Base-by-base conservation (phyloP, 2,797 vertebrate species). In the Trematomus bernacchii region DNA sequence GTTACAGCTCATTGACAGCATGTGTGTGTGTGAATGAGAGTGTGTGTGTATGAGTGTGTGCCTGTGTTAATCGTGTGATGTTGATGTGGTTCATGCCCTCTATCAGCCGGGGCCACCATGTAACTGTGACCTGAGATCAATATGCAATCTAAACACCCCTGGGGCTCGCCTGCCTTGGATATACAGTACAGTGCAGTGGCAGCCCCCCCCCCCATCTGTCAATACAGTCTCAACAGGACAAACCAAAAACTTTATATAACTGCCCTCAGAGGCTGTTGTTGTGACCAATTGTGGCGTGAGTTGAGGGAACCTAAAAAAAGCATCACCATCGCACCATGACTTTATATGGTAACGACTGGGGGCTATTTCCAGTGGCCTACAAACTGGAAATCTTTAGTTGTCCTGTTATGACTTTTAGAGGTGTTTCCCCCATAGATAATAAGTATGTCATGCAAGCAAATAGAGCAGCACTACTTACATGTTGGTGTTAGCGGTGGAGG, bases 401-500 rank as follows among this genome's bases (percentile, higher is more conserved):
- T 76, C 67, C 81, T 54, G 18, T n/a, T 10, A 10, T 61, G 76
- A 77, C 69, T 65, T 79, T 37, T 15, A 47, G 11, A 46, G 70
- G 84, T 85, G 55, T 74, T 72, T 59, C 69, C 84, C 78, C 48
- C 48, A n/a, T 19, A 60, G 10, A 62, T 55, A 42, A 47, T 3
- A 61, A 14, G 1, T 21, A 44, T 44, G 42, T 48, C 43, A 70
- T n/a, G 14, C 10, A 40, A 42, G 27, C 27, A 84, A 73, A 71
- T 16, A 55, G n/a, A 12, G 33, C 12, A 40, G 19, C 10, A 0
- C 10, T 37, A 86, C 97, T 97, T 92, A 99, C 97, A 99, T 99
- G 90, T 99, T 99, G 46, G 98, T 99, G 66, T 99, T 99, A 12
- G 98, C 98, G 1, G 98, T 97, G 19, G 98, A 99, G 6, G 98